Conservation (phyloP, 2,113 vertebrate genomes). For the Nothoprocta pentlandii region DNA sequence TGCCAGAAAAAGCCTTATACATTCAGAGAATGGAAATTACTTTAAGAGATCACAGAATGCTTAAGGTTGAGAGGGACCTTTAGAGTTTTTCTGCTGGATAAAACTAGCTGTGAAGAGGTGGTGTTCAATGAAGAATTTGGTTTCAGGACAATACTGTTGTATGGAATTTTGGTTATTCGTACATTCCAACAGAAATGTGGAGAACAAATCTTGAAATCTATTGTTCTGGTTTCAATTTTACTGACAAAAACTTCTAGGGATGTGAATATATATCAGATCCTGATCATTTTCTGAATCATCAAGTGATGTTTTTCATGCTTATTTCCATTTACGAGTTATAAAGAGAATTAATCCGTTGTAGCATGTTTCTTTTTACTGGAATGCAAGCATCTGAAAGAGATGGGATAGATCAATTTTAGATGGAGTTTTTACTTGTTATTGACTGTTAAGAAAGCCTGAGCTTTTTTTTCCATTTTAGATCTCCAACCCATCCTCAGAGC, state of each 20-base stretch:
- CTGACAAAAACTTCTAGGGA: neutral
- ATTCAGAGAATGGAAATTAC: neutral
- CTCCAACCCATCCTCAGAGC: rapidly evolving
- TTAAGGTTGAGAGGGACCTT: no score
- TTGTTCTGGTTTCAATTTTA: neutral
- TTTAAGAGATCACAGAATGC: neutral
- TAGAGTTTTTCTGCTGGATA: no score
- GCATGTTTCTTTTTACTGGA: neutral
- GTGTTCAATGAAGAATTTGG: neutral
- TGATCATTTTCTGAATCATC: neutral
- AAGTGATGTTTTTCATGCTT: neutral
- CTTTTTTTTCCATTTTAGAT: neutral
- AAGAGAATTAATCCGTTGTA: neutral
- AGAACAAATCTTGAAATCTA: neutral
- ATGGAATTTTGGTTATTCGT: neutral
- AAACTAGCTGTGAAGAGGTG: neutral
- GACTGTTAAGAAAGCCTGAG: neutral
- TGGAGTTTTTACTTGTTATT: neutral
- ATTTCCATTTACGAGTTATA: neutral
- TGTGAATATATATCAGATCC: neutral
- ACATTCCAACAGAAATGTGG: neutral
- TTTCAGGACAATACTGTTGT: neutral
- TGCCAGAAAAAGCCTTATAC: neutral
- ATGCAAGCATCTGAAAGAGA: neutral
- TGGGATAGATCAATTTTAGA: neutral